phyloP scores from a whole-genome alignment of 2,888 invertebrate species.

The Actias luna region DNA sequence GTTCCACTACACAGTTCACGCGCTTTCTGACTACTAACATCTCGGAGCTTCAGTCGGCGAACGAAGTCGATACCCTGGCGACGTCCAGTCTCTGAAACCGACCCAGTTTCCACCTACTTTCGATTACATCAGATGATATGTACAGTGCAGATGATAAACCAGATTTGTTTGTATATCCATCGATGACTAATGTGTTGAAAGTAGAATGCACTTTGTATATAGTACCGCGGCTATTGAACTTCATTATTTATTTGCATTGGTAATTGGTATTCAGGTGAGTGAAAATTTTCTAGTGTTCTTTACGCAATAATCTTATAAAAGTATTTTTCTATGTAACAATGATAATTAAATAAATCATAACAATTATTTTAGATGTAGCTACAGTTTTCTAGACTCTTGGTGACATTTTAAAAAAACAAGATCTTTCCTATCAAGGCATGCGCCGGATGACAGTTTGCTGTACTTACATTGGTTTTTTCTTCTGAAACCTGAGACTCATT shows the following conservation, averaged over 20 bases:
- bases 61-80: slow-evolving; percentile 30
- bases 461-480: no score
- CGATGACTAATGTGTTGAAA: slow-evolving; percentile 4
- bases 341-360: no score
- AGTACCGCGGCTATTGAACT: not conserved
- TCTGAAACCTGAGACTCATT: no score
- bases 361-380: no score
- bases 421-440: no score
- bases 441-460: no score
- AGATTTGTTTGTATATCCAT: slow-evolving; percentile 18
- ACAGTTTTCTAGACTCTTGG: no score
- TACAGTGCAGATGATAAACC: slow-evolving; percentile 24
- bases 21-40: slow-evolving; percentile 37
- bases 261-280: not conserved
- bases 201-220: not conserved
- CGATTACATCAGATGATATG: slow-evolving; percentile 24
- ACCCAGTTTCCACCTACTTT: slow-evolving; percentile 38
- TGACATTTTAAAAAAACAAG: no score
- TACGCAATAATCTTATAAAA: no score
- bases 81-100: slow-evolving; percentile 44
- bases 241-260: not conserved
- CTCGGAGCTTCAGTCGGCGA: slow-evolving; percentile 39
- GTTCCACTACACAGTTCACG: slow-evolving; percentile 33
- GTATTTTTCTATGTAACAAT: no score
- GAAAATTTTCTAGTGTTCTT: not conserved